These are phyloP conservation scores for Pachydiplax longipennis DNA, from an alignment of 2,888 invertebrate species.

Conservation along the genomic window DNA sequence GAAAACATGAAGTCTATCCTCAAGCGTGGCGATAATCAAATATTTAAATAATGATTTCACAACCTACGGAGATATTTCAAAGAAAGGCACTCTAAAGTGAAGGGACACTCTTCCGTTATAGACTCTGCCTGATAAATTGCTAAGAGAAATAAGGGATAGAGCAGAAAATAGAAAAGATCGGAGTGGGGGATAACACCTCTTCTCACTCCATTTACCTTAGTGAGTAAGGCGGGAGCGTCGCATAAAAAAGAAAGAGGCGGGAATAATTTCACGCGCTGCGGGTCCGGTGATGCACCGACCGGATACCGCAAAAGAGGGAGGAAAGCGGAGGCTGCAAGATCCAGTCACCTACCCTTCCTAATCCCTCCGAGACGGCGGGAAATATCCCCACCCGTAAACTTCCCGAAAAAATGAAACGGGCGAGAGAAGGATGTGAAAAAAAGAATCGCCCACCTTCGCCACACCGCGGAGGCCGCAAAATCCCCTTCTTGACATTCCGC, in stretches of 20 bases:
- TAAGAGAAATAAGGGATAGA: not conserved
- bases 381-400: conserved; percentile 1
- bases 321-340: not conserved
- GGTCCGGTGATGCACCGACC: not conserved
- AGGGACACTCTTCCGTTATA: not conserved
- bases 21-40: too few relatives aligned
- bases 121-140: not conserved
- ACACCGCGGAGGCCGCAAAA: conserved; percentile 13
- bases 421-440: not conserved
- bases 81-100: not conserved
- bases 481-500: not conserved
- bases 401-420: conserved; percentile 7
- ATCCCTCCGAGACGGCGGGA: not conserved
- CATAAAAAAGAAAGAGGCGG: not conserved
- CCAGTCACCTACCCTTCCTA: not conserved
- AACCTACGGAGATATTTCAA: not conserved
- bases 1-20: not conserved
- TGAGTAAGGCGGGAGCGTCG: not conserved
- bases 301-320: not conserved
- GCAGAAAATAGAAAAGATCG: not conserved
- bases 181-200: not conserved
- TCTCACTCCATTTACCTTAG: not conserved
- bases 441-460: not conserved
- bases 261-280: conserved; percentile 16
- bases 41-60: too few relatives aligned